Base-by-base conservation (phyloP, 2,888 invertebrate genomes). In the Erebia ligea region DNA sequence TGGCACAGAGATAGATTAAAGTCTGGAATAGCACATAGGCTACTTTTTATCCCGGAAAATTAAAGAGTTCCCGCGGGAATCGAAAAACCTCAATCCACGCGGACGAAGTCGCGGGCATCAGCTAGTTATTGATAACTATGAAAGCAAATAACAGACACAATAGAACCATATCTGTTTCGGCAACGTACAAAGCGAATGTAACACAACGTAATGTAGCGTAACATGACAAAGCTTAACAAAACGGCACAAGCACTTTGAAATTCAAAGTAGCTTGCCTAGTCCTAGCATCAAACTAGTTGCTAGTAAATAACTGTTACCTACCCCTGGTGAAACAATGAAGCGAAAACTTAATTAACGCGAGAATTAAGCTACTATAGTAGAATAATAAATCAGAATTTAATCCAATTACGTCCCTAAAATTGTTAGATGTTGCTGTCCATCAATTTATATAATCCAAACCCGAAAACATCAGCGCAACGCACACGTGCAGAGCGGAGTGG, bases 371-470 rank as follows among this genome's bases (percentile, higher is more conserved):
- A 25, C 25, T 57, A 13, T 1, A 57, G 42, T 19, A 64, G 52
- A 50, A 61, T 17, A 19, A 50, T 45, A 63, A 68, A 69, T 57
- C 57, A 42, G 50, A 65, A 25, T 65, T 65, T 65, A 66, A 15
- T 58, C 13, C 66, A 21, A 66, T 56, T 52, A 54, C 56, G 19
- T 40, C 10, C n/a, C 2, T 25, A 34, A 34, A 34, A 52, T 48
- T 13, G 25, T 9, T n/a, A 1, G 45, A n/a, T 25, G 21, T 17
- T 54, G 25, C 48, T 56, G 42, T 52, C 57, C 50, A 52, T 48
- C 61, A 34, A 67, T 67, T 70, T 48, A 72, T 70, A 64, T 19
- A 65, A 66, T 54, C 59, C 19, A 54, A 59, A 57, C 72, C 59
- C 59, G n/a, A 45, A 58, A 48, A 17, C 65, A 65, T 34, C 34